A percentile compares a stretch with the other conserved stretches of the same genome.
Evolutionary conservation across 1,140 invertebrate species (phyloP).

Genomic region (Riptortus pedestris): DNA sequence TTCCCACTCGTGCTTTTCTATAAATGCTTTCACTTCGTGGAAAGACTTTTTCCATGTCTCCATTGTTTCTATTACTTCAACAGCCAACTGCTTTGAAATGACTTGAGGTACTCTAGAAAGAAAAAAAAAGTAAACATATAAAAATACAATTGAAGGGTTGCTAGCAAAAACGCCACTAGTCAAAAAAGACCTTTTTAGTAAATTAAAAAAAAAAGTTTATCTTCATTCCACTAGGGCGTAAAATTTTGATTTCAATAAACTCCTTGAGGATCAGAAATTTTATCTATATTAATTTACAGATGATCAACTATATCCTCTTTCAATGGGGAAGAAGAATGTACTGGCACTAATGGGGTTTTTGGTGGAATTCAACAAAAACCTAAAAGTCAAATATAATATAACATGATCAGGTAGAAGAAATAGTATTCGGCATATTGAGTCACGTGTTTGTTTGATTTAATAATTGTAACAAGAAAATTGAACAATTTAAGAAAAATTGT

Average conservation of each 20-base stretch:
- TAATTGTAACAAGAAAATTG: too few relatives aligned
- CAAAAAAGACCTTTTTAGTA: too few relatives aligned
- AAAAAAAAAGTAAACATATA: constrained; percentile 1
- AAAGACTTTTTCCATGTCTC: constrained; percentile 65
- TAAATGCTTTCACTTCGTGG: constrained; percentile 59
- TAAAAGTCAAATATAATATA: too few relatives aligned
- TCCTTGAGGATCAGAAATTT: neutral
- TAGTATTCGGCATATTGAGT: too few relatives aligned
- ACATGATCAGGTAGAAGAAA: too few relatives aligned
- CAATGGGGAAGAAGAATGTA: neutral
- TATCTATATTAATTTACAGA: too few relatives aligned
- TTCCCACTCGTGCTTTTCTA: constrained; percentile 70
- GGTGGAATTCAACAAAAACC: too few relatives aligned
- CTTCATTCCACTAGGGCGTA: too few relatives aligned
- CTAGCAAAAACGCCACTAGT: neutral
- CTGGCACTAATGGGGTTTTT: neutral
- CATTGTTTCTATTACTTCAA: constrained; percentile 53
- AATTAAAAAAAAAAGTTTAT: too few relatives aligned
- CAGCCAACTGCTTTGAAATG: constrained; percentile 32
- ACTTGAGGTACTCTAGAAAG: constrained; percentile 41
- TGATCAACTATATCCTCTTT: too few relatives aligned
- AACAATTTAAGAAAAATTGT: too few relatives aligned
- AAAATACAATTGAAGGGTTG: neutral
- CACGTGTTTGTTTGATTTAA: too few relatives aligned
- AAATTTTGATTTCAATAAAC: neutral